Evolutionary conservation across 2,797 vertebrate genomes (phyloP).

Genomic region (Pempheris klunzingeri): DNA sequence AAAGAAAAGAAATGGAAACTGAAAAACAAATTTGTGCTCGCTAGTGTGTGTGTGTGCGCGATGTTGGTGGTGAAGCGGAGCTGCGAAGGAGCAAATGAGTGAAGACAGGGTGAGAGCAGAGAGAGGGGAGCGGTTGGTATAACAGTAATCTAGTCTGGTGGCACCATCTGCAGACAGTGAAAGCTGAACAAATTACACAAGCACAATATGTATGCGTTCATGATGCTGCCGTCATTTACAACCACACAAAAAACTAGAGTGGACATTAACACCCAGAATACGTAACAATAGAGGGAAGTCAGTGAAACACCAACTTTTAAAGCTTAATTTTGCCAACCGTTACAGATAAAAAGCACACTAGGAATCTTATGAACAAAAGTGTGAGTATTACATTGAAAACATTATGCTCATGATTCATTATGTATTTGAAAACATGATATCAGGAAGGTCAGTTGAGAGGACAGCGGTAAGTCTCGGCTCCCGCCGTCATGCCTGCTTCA

Average conservation of each 20-base stretch:
- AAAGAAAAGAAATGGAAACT: background rate
- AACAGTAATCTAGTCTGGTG: slow-evolving; percentile 18
- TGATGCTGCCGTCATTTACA: slow-evolving; percentile 7
- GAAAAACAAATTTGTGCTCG: slow-evolving; percentile 26
- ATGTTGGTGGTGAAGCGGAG: background rate
- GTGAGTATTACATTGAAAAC: no score
- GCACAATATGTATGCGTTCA: background rate
- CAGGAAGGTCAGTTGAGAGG: slow-evolving; percentile 69
- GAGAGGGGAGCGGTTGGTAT: slow-evolving; percentile 2
- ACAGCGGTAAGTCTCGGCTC: slow-evolving; percentile 65
- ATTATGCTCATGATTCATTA: slow-evolving; percentile 39
- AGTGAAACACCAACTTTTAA: slow-evolving; percentile 5
- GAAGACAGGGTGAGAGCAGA: slow-evolving; percentile 42
- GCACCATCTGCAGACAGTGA: slow-evolving; percentile 42
- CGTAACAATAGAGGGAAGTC: background rate
- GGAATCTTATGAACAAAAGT: background rate
- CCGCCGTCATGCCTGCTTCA: slow-evolving; percentile 51
- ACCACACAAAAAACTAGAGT: background rate
- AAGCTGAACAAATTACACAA: slow-evolving; percentile 29
- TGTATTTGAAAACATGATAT: slow-evolving; percentile 52
- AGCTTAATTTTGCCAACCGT: background rate
- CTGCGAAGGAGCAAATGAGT: slow-evolving; percentile 20
- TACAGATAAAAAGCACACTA: background rate
- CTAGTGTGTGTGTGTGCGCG: background rate
- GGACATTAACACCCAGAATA: background rate